Evolutionary conservation across 1,140 invertebrate species (phyloP).

Genomic region (Himalopsyche phryganea): DNA sequence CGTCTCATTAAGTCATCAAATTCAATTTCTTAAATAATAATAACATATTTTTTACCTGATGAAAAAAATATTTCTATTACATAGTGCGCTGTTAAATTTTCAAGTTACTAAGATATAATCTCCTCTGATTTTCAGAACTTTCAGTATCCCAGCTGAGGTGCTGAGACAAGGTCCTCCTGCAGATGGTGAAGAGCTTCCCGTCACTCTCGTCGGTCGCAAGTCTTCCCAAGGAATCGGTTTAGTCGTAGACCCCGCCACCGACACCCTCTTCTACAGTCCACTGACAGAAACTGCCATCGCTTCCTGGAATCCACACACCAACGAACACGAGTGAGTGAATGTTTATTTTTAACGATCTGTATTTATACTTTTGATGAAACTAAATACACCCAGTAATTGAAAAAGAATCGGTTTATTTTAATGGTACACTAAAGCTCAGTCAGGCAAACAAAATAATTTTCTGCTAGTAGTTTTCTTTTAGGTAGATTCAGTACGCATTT

Average conservation of each 20-base stretch:
- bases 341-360: not conserved
- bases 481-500: too few species aligned
- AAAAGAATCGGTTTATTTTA: too few species aligned
- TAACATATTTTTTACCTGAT: too few species aligned
- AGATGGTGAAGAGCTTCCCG: conserved; percentile 65
- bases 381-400: too few species aligned
- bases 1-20: too few species aligned
- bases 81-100: too few species aligned
- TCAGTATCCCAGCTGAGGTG: conserved; percentile 68
- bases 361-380: conserved; percentile 12
- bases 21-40: too few species aligned
- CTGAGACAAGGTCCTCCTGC: conserved; percentile 66
- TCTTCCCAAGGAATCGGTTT: conserved; percentile 76
- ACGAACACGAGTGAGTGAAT: conserved; percentile 56
- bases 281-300: conserved; percentile 74
- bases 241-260: conserved; percentile 63
- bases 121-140: conserved; percentile 62
- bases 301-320: conserved; percentile 69
- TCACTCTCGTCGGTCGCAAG: conserved; percentile 72
- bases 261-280: conserved; percentile 70
- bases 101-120: too few species aligned
- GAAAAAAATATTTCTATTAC: too few species aligned
- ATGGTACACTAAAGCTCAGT: too few species aligned
- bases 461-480: too few species aligned
- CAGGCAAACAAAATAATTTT: too few species aligned